Conservation (phyloP, 2,888 invertebrate species). For the Tortrix viridana region DNA sequence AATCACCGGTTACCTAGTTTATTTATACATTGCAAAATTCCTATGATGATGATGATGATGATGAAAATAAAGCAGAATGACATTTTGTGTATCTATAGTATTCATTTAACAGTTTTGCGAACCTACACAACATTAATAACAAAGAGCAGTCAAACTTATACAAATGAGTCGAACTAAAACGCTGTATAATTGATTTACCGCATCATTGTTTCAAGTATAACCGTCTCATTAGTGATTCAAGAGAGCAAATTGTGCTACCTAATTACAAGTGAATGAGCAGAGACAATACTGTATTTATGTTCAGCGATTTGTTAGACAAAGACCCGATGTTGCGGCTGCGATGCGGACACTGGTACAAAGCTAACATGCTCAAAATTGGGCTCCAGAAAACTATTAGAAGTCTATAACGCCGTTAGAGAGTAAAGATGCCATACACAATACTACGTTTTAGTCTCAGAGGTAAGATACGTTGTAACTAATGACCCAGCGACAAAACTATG, state of each 20-base stretch:
- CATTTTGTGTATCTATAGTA: neutral
- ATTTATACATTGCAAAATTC: too few relatives aligned
- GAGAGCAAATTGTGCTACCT: slow-evolving; percentile 83
- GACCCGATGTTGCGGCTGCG: slow-evolving; percentile 73
- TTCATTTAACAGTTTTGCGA: slow-evolving; percentile 10
- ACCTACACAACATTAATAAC: slow-evolving; percentile 21
- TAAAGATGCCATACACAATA: too few relatives aligned
- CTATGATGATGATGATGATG: too few relatives aligned
- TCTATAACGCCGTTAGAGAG: slow-evolving; percentile 40
- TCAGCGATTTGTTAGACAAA: slow-evolving; percentile 81
- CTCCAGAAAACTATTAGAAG: slow-evolving; percentile 73
- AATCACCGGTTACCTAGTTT: too few relatives aligned
- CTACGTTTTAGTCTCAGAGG: too few relatives aligned
- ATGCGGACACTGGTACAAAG: slow-evolving; percentile 61
- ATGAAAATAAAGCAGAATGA: too few relatives aligned
- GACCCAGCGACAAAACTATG: slow-evolving; percentile 61
- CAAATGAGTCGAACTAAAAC: slow-evolving; percentile 56
- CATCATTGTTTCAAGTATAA: slow-evolving; percentile 67
- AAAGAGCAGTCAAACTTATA: slow-evolving; percentile 50
- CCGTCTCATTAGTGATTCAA: slow-evolving; percentile 78
- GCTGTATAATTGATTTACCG: slow-evolving; percentile 75
- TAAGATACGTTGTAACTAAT: slow-evolving; percentile 54
- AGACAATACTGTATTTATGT: slow-evolving; percentile 83
- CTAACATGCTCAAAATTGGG: slow-evolving; percentile 69
- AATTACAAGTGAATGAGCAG: slow-evolving; percentile 76